Percentiles rank a stretch among this genome's conserved stretches.
Evolutionary conservation across 2,797 vertebrate genomes (phyloP).

Genomic region (Pseudomugil tenellus): DNA sequence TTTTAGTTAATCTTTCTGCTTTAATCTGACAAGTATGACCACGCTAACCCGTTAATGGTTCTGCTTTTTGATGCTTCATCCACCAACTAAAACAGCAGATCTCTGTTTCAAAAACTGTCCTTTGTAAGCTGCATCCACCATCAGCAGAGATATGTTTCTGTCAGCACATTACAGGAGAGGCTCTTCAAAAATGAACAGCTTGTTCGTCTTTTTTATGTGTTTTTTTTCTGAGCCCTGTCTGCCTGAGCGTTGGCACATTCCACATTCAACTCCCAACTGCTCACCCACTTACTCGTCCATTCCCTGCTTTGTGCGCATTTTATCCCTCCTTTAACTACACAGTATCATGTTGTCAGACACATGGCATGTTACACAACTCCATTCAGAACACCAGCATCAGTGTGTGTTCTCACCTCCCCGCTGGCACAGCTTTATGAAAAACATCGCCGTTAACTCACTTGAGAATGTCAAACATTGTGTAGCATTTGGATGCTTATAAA

Average conservation of each 20-base stretch:
- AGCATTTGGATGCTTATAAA: conserved; percentile 40
- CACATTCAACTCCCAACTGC: conserved; percentile 66
- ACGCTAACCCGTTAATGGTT: conserved; percentile 8
- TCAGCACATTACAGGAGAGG: conserved; percentile 22
- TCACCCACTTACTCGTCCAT: conserved; percentile 64
- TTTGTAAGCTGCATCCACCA: conserved; percentile 11
- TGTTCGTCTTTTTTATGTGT: conserved; percentile 29
- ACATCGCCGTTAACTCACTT: conserved; percentile 22
- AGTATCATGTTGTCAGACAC: conserved; percentile 28
- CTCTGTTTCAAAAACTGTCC: conserved; percentile 9
- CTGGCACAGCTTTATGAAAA: conserved; percentile 41
- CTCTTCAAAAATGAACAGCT: conserved; percentile 41
- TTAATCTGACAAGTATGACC: not conserved
- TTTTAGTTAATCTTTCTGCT: conserved; percentile 1
- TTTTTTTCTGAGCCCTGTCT: conserved; percentile 48
- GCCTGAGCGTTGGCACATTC: conserved; percentile 69
- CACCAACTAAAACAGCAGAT: conserved; percentile 11
- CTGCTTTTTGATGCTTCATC: not conserved
- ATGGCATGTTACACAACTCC: conserved; percentile 40
- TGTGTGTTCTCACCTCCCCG: conserved; percentile 62
- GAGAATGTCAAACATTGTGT: conserved; percentile 52
- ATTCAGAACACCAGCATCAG: conserved; percentile 39
- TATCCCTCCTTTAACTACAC: conserved; percentile 37
- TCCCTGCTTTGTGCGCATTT: conserved; percentile 43
- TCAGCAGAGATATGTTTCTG: conserved; percentile 20